Evolutionary conservation across 2,888 invertebrate genomes (phyloP).

Genomic region (Chirona hameri): DNA sequence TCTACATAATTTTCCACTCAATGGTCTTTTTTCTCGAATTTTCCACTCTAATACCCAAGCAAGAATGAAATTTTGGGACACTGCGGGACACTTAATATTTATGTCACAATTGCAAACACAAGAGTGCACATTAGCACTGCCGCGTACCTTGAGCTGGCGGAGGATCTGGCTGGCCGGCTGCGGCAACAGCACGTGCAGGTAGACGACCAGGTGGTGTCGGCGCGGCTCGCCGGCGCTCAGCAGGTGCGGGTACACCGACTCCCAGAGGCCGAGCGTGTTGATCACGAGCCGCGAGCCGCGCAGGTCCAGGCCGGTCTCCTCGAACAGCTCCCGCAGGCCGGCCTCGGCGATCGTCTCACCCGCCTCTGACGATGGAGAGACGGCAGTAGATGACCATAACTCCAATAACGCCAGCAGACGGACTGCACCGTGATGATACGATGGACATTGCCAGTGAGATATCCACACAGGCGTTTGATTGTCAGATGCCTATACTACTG

Average conservation of each 20-base stretch:
- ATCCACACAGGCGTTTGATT: neutral
- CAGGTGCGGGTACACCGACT: constrained; percentile 49
- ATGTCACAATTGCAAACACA: too few relatives aligned
- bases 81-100: too few relatives aligned
- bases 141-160: neutral
- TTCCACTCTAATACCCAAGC: too few relatives aligned
- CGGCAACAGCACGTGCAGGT: constrained; percentile 44
- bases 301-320: constrained; percentile 48
- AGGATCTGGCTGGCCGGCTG: constrained; percentile 1
- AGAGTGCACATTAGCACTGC: too few relatives aligned
- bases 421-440: too few relatives aligned
- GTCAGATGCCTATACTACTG: constrained; percentile 11
- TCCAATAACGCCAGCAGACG: too few relatives aligned
- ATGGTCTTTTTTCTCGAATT: too few relatives aligned
- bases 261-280: constrained; percentile 42
- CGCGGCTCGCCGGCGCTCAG: constrained; percentile 47
- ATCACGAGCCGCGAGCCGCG: neutral
- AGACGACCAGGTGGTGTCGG: constrained; percentile 50
- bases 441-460: too few relatives aligned
- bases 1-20: too few relatives aligned
- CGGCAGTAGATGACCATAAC: neutral
- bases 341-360: constrained; percentile 45
- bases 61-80: too few relatives aligned
- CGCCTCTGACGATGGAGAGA: constrained; percentile 39
- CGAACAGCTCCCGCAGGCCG: constrained; percentile 48